Base-by-base conservation (phyloP, 92 coral and sea anemone species). In the Parazoanthus atlanticus region DNA sequence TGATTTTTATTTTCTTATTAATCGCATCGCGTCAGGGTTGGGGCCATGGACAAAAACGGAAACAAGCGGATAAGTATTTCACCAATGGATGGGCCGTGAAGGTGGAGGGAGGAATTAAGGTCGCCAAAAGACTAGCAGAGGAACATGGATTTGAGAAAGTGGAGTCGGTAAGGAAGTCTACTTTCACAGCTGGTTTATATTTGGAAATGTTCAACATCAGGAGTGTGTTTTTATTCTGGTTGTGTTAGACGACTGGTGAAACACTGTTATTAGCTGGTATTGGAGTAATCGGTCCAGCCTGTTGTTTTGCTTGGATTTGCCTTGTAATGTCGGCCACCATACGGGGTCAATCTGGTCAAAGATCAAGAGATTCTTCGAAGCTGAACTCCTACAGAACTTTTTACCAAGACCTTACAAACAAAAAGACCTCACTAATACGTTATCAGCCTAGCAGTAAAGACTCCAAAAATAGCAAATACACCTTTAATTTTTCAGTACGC, bases 11-110 rank as follows among this genome's bases (percentile, higher is more conserved):
- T 47, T 52, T 92, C 43, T 82, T 89, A 61, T 66, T 91, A 31
- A 89, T 88, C 83, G 77, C 90, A 74, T 86, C 90, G 88, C 90
- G 85, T 69, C 79, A 74, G 36, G 90, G 66, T 61, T 17, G 75
- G 78, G 75, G 80, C 79, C 65, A 58, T 43, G 69, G 34, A n/a
- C 86, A 38, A 11, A 36, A 26, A 33, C 38, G 30, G 23, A 88
- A 28, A 81, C 16, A 75, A 75, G 88, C 88, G 41, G 98, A 91
- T 74, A 95, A 90, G 84, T 90, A 95, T 86, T 97, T 74, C 88
- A 95, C 99, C 76, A 97, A 97, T 90, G 99, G 98, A 56, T 97
- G 99, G 99, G 99, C 99, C 33, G 94, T 97, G 73, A 92, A 86
- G 78, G 93, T 95, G 54, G 90, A 89, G 38, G 99, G 99, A 5